phyloP scores from a whole-genome alignment of 2,888 invertebrate genomes.

The Chelonus formosanus region DNA sequence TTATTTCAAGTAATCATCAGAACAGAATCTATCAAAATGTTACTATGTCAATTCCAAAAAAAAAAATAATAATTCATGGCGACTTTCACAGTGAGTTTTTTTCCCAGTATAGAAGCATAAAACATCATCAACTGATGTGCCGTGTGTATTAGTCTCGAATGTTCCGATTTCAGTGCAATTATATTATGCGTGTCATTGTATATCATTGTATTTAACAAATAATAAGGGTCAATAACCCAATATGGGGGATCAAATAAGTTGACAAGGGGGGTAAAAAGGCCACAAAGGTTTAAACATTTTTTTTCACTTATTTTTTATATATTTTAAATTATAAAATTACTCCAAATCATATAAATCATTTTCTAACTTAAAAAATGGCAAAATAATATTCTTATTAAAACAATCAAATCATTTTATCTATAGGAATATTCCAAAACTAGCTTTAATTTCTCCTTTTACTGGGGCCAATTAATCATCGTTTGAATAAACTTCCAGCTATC shows the following conservation, averaged over 20 bases:
- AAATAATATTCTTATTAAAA: neutral
- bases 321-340: constrained; percentile 1
- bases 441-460: constrained; percentile 8
- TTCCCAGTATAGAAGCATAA: neutral
- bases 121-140: neutral
- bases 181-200: constrained; percentile 25
- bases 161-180: constrained; percentile 24
- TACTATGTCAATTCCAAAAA: no score
- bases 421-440: constrained; percentile 35
- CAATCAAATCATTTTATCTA: neutral
- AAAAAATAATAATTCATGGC: no score
- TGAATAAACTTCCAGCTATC: neutral
- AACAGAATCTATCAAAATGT: no score
- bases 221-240: constrained; percentile 17
- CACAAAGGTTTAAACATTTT: neutral
- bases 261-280: neutral
- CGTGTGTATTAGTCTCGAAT: constrained; percentile 22
- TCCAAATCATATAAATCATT: constrained; percentile 1
- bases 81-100: no score
- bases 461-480: constrained; percentile 27
- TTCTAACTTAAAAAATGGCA: neutral
- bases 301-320: neutral
- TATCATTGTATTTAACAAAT: constrained; percentile 27
- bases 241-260: constrained; percentile 17
- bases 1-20: no score